Conservation (phyloP, 2,888 invertebrate species). For the Acutogordius australiensis region DNA sequence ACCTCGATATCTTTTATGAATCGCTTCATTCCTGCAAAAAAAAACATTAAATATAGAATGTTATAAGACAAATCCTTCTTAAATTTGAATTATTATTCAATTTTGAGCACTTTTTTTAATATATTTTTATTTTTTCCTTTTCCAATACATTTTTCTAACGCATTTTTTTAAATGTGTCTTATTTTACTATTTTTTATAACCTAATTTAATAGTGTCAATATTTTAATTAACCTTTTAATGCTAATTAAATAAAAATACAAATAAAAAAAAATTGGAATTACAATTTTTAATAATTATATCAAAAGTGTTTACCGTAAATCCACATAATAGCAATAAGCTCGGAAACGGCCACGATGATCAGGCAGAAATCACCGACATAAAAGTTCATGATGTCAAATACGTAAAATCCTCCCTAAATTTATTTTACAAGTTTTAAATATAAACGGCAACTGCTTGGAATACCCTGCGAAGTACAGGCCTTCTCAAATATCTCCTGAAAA, state of each 20-base stretch:
- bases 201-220: too few species aligned
- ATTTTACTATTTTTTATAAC: too few species aligned
- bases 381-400: constrained; percentile 2
- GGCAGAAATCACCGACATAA: constrained; percentile 16
- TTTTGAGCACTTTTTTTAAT: neutral
- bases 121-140: too few species aligned
- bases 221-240: too few species aligned
- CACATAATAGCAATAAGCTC: constrained; percentile 41
- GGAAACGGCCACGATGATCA: constrained; percentile 38
- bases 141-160: too few species aligned
- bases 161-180: too few species aligned
- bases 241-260: too few species aligned
- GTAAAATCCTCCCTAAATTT: constrained; percentile 9
- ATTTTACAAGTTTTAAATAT: too few species aligned
- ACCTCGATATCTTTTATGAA: constrained; percentile 10
- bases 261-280: neutral
- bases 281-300: too few species aligned
- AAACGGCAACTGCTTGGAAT: neutral
- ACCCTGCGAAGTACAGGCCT: too few species aligned
- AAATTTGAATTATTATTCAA: neutral
- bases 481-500: too few species aligned
- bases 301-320: constrained; percentile 34
- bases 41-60: neutral
- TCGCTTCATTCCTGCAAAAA: neutral
- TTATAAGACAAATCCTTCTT: neutral